Evolutionary conservation across 2,113 vertebrate species (phyloP), one percentile per base, ranked within the genome.

Genomic region (Nannobrachium achirus): DNA sequence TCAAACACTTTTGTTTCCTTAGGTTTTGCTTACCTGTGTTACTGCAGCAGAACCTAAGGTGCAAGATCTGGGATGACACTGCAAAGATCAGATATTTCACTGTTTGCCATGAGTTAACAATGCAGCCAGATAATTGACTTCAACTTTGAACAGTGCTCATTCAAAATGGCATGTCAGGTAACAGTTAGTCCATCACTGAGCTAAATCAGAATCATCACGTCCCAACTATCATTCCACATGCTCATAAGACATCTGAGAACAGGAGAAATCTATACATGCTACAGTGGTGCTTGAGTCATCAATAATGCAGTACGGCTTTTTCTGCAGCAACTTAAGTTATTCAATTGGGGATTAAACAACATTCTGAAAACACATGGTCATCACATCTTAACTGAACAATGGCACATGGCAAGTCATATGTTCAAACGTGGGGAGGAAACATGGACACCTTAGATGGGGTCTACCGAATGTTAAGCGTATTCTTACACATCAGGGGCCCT

Each of bases 41-140:
- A 96, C 94, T 95, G 96, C 95, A 96, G 97, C 96, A 98, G 96
- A 98, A 98, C 96, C 96, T 99, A 99, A 98, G 96, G 94, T 98
- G 95, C 94, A 98, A 98, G 96, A 93, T 97, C 95, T 95, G 95
- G 96, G 95, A 83, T 92, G 95, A 96, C 96, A 95, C 97, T 97
- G 97, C 96, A 96, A 99, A 96, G 94, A 94, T 96, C 95, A 97
- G 95, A 97, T 95, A 95, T 94, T 93, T 94, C 95, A 96, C 94
- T 95, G 94, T 96, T 95, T 95, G 95, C 95, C 95, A 95, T 97
- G 96, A 98, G 94, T 94, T 93, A 95, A 95, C 94, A 95, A 92
- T 94, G 95, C 95, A 96, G 92, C 95, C 93, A 88, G 93, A 92
- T 71, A 81, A 59, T 91, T 89, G 92, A 94, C 92, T 95, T 89